Evolutionary conservation across 2,797 vertebrate species (phyloP), one percentile per base, ranked within the genome.

Genomic region (Helarctos malayanus): DNA sequence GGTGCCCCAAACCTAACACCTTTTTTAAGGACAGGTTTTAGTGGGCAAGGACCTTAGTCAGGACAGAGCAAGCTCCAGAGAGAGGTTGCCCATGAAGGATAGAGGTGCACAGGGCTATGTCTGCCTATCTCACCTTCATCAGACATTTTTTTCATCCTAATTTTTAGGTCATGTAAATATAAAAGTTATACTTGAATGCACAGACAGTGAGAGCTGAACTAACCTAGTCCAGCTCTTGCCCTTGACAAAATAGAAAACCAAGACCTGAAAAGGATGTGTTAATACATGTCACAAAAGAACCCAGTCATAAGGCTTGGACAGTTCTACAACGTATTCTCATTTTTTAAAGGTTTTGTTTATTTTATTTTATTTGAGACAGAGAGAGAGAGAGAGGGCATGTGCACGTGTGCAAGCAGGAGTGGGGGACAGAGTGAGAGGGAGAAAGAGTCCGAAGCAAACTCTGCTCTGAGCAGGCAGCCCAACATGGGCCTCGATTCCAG

Each of bases 271-370:
- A 85, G 23, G 65, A 89, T 79, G 52, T 81, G 23, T 79, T 73
- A 83, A 52, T 38, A 15, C 73, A 7, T 47, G 54, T 93, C 61
- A 38, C 47, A 27, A 15, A 59, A 81, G 32, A 79, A 56, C 7
- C 7, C 14, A 49, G 15, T 75, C 9, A 14, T 18, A 54, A 16
- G 7, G 11, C 16, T 45, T 56, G 71, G 13, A 83, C 3, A 52
- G 35, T 96, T 93, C n/a, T 57, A 89, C 16, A 57, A 88, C 89
- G n/a, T 41, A 87, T 76, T 92, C 47, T 93, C 95, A 68, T 65
- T 68, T 35, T 68, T 4, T 9, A 21, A 68, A 68, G 18, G 35
- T 68, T 68, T 68, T 68, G 35, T 68, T 68, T 68, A 68, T 35
- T 35, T 35, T 68, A 38, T 61, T 61, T 61, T 61, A 29, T 61